Evolutionary conservation across 2,797 vertebrate genomes (phyloP), one percentile per base, ranked within the genome.

Genomic region (Rhabdomys pumilio): DNA sequence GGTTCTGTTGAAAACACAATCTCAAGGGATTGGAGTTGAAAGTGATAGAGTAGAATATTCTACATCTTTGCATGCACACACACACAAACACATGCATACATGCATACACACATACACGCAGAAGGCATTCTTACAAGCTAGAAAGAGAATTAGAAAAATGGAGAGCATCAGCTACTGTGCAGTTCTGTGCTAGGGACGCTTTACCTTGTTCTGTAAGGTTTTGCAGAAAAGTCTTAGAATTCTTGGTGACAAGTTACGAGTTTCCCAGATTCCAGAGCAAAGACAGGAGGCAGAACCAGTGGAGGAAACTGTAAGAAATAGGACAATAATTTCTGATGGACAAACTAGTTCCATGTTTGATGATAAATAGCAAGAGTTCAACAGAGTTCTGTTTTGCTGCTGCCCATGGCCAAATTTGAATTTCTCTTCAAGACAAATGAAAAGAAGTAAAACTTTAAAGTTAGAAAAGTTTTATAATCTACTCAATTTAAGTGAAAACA

Each of bases 111-210:
- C 31, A 80, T 1, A n/a, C 26, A 55, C 7, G 9, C 0, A 47
- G 44, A 80, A 95, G 53, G 0, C 14, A 73, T 96, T 88, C 41
- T 8, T 96, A 88, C 19, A 26, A 53, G 41, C 34, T 34, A 41
- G 65, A 41, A 47, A 24, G 12, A 92, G 9, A 93, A 87, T 86
- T 31, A 55, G 50, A 41, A 73, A 26, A 47, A 5, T 31, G 17
- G 9, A 81, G 4, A 85, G 2, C 8, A 6, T 20, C 4, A 6
- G 13, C 17, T 26, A 2, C 13, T 47, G 44, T 63, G 8, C 13
- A 38, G 7, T 69, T 17, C 44, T 86, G 22, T 19, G 7, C 5
- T 44, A 11, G 73, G 24, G 15, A 82, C 9, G 15, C 13, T 55
- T 94, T 63, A 84, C 63, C 53, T 1, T 50, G 2, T 50, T 65